phyloP scores from a whole-genome alignment of 1,140 invertebrate species.

The Papilio glaucus region DNA sequence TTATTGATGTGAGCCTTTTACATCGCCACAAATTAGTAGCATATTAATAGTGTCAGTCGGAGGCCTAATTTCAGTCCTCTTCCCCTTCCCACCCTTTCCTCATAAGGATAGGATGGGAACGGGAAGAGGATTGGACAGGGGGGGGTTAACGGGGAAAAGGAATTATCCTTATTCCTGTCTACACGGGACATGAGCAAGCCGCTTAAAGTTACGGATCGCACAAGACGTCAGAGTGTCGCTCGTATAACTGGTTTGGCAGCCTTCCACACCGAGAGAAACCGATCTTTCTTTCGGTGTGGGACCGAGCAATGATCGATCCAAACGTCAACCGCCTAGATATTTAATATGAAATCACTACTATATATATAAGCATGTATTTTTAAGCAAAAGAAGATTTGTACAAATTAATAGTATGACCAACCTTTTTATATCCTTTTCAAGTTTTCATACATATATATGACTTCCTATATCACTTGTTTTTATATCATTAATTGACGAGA shows the following conservation, averaged over 20 bases:
- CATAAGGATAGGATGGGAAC: too few relatives aligned
- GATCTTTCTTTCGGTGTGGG: too few relatives aligned
- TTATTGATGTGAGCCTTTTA: too few relatives aligned
- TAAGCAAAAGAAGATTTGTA: neutral
- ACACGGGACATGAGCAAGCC: conserved; percentile 3
- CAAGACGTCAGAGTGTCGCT: conserved; percentile 34
- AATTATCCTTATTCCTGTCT: neutral
- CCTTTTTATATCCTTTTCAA: neutral
- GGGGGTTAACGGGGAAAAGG: too few relatives aligned
- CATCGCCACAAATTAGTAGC: too few relatives aligned
- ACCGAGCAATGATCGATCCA: conserved; percentile 8
- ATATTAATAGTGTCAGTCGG: too few relatives aligned
- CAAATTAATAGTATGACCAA: too few relatives aligned
- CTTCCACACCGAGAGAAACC: conserved; percentile 55
- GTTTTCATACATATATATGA: neutral
- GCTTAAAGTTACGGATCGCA: neutral
- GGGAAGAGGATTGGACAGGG: too few relatives aligned
- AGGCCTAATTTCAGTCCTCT: too few relatives aligned
- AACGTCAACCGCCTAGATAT: neutral
- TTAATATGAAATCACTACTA: conserved; percentile 7
- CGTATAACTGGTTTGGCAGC: conserved; percentile 70
- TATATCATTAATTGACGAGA: neutral
- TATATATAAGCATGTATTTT: neutral
- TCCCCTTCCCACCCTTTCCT: too few relatives aligned
- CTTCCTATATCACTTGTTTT: neutral